A percentile compares a stretch with the other conserved stretches of the same genome.
Conservation (phyloP, 23 tunicate genomes). For the Trididemnum nubilum region DNA sequence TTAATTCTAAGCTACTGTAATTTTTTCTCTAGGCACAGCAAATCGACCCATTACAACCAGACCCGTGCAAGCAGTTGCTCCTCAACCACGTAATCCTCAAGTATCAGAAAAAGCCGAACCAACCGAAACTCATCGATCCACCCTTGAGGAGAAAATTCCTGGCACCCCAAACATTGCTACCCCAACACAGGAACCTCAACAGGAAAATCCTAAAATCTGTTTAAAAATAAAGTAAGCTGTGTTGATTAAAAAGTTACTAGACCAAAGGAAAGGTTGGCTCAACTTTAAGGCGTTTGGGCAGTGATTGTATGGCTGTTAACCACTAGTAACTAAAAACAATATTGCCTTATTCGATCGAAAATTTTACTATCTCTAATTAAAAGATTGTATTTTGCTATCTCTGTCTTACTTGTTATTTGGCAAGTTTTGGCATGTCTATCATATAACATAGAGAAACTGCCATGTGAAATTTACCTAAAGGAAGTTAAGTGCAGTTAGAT, state of each 20-base stretch:
- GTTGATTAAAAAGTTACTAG: not conserved
- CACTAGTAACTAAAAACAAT: too few relatives aligned
- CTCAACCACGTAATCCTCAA: slow-evolving; percentile 61
- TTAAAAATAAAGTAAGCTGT: slow-evolving; percentile 72
- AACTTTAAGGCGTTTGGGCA: not conserved
- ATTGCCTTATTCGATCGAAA: too few relatives aligned
- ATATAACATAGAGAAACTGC: too few relatives aligned
- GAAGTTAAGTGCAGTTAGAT: too few relatives aligned
- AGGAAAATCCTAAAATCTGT: slow-evolving; percentile 83
- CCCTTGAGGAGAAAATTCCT: not conserved
- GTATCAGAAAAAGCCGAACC: slow-evolving; percentile 14
- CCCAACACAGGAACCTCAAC: slow-evolving; percentile 16
- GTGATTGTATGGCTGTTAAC: too few relatives aligned
- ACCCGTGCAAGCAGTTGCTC: slow-evolving; percentile 73
- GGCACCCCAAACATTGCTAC: not conserved
- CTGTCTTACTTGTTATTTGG: too few relatives aligned
- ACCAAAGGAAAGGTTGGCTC: not conserved
- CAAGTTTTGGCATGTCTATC: too few relatives aligned
- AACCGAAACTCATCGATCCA: not conserved
- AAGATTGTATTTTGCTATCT: too few relatives aligned
- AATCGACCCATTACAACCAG: slow-evolving; percentile 30
- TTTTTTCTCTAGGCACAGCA: slow-evolving; percentile 24
- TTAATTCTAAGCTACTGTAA: too few relatives aligned
- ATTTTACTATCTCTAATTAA: too few relatives aligned
- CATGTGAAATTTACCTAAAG: too few relatives aligned